Conservation (phyloP, 37 sponge, comb jelly and placozoan genomes). For the Chondrosia reniformis region DNA sequence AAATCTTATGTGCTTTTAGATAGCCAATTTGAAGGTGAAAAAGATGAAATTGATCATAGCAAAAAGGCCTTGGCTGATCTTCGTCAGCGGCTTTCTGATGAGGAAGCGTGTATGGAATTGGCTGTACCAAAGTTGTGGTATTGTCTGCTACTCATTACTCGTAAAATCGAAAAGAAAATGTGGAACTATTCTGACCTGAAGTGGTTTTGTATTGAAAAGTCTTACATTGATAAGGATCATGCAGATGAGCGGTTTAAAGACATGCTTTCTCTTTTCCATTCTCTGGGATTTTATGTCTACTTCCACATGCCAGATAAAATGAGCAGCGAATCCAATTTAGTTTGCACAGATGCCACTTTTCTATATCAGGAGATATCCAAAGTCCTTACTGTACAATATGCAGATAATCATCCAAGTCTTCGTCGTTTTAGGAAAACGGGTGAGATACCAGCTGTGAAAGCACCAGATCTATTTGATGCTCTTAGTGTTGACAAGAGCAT, state of each 20-base stretch:
- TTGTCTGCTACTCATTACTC: background rate
- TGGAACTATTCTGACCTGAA: background rate
- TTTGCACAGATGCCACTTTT: slow-evolving; percentile 5
- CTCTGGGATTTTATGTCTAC: slow-evolving; percentile 8
- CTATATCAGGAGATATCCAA: slow-evolving; percentile 1
- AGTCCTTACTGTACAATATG: slow-evolving; percentile 1
- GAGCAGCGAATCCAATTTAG: background rate
- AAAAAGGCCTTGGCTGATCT: background rate
- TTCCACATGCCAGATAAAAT: background rate
- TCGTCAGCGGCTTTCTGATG: background rate
- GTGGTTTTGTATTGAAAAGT: background rate
- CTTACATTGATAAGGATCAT: background rate
- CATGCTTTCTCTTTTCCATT: background rate
- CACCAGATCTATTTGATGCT: background rate
- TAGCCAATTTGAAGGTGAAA: background rate
- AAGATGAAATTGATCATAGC: too few relatives aligned
- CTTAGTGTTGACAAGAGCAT: background rate
- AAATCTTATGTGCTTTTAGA: too few relatives aligned
- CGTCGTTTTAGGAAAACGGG: background rate
- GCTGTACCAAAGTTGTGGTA: slow-evolving; percentile 18
- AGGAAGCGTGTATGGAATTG: background rate
- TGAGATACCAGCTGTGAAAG: background rate
- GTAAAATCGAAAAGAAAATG: background rate
- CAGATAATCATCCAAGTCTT: background rate
- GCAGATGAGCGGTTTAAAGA: background rate